phyloP scores from a whole-genome alignment of 64 coral and sea anemone species.

The Montipora efflorescens region DNA sequence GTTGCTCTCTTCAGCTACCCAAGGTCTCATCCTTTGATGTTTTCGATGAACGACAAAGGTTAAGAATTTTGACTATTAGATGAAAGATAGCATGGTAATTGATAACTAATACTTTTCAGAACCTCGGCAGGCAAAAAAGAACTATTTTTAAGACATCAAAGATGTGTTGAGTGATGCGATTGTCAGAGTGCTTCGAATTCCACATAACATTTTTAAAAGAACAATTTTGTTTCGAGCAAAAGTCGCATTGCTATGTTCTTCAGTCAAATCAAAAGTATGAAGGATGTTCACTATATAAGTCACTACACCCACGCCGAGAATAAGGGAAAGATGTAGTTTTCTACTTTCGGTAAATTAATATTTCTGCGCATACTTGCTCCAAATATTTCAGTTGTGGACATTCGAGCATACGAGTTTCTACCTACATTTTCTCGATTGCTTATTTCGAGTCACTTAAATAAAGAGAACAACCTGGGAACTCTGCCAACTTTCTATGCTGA shows the following conservation, averaged over 20 bases:
- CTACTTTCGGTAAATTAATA: too few species aligned
- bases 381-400: too few species aligned
- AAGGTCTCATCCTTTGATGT: not conserved
- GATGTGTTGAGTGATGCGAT: conserved; percentile 4
- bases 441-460: too few species aligned
- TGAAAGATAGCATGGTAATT: conserved; percentile 16
- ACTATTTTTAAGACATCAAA: conserved; percentile 1
- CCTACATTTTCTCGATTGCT: too few species aligned
- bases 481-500: too few species aligned
- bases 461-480: too few species aligned
- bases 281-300: not conserved
- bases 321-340: not conserved
- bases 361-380: too few species aligned
- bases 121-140: not conserved
- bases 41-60: conserved; percentile 10
- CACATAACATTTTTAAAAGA: not conserved
- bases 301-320: not conserved
- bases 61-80: conserved; percentile 44
- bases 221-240: not conserved
- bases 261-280: not conserved
- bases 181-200: conserved; percentile 25
- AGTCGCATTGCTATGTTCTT: not conserved
- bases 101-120: conserved; percentile 1
- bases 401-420: too few species aligned
- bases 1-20: not conserved